Evolutionary conservation across 2,888 invertebrate species (phyloP), one percentile per base, ranked within the genome.

Genomic region (Macaria notata): DNA sequence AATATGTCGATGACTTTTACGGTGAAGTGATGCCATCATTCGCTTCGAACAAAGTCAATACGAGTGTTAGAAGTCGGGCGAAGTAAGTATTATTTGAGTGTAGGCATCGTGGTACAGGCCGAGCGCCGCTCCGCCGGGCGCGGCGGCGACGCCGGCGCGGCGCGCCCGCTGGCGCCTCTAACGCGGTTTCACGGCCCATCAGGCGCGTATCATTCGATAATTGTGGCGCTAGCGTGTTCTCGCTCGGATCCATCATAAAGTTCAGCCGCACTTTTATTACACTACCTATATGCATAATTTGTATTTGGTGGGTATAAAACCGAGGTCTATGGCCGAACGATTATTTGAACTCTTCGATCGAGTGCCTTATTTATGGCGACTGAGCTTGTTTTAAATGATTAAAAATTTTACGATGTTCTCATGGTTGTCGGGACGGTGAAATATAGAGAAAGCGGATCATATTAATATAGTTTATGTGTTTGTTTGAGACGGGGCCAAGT

Each of bases 321-420:
- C 50, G 63, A 63, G 63, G 65, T 62, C 63, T 59, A 62, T 60
- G 62, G 62, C 62, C 62, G 63, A 60, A 59, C 67, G 62, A 62
- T 65, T 64, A 65, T 67, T 66, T 65, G 61, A 65, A 67, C 61
- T 63, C 63, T 65, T 65, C 62, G 63, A 67, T 67, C 61, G 67
- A 67, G 63, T 60, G 67, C 61, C 62, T 67, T 67, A 65, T 67
- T 67, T 67, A 67, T 67, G 63, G 62, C 63, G 63, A 67, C 63
- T 56, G 59, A 65, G 67, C 67, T 65, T 67, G 67, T 67, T 67
- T 67, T 63, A 64, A 67, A 67, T 67, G 62, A 67, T 69, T 66
- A 65, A 65, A 67, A 61, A 62, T 67, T 67, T 67, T 66, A 65
- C 59, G 63, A 64, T 61, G 61, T 66, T 67, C 64, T 65, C 65